phyloP scores from a whole-genome alignment of 2,888 invertebrate species.

The Pelosia muscerda region DNA sequence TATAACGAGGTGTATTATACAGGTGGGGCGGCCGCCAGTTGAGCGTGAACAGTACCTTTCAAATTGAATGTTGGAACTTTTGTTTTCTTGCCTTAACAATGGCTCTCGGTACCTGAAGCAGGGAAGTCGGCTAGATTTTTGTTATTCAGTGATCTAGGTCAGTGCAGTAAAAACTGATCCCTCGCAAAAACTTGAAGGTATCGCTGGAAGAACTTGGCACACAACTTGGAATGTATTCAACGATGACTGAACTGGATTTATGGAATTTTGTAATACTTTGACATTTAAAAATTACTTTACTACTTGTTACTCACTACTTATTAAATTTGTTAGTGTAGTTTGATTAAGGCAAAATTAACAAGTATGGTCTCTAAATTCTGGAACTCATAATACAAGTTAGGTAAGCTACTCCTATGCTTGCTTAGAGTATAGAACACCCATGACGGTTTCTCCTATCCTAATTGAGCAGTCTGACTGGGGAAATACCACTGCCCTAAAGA shows the following conservation, averaged over 20 bases:
- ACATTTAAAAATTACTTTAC: not conserved
- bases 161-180: slow-evolving; percentile 12
- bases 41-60: slow-evolving; percentile 12
- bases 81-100: slow-evolving; percentile 6
- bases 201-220: slow-evolving; percentile 21
- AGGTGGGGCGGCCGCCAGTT: slow-evolving; percentile 4
- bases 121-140: slow-evolving; percentile 3
- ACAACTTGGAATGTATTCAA: slow-evolving; percentile 21
- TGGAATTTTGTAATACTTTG: slow-evolving; percentile 6
- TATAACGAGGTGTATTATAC: slow-evolving; percentile 21
- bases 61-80: slow-evolving; percentile 16
- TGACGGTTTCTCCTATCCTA: too few relatives aligned
- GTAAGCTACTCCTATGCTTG: too few relatives aligned
- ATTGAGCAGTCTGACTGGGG: too few relatives aligned
- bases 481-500: too few relatives aligned
- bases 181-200: slow-evolving; percentile 26
- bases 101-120: not conserved
- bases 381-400: too few relatives aligned
- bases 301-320: too few relatives aligned
- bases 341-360: too few relatives aligned
- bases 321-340: too few relatives aligned
- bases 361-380: too few relatives aligned
- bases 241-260: slow-evolving; percentile 20
- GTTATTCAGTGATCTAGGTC: slow-evolving; percentile 16
- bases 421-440: too few relatives aligned